Evolutionary conservation across 2,113 vertebrate species (phyloP).

Genomic region (Stercorarius parasiticus): DNA sequence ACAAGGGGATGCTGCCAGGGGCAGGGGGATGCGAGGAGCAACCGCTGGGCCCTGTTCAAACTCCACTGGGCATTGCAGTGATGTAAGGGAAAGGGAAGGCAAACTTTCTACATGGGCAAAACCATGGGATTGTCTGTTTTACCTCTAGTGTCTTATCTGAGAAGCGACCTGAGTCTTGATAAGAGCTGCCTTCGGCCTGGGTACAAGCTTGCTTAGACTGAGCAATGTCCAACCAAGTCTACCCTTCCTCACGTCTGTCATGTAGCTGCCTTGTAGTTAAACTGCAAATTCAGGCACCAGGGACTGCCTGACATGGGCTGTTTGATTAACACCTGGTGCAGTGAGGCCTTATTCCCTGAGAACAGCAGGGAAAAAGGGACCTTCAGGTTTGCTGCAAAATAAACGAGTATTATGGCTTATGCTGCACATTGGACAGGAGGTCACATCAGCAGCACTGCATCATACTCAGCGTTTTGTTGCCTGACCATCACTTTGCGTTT

Average conservation of each 20-base stretch:
- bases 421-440: fast-evolving
- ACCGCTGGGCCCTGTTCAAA: neutral
- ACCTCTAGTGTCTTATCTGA: neutral
- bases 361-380: neutral
- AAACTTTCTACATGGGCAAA: neutral
- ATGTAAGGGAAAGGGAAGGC: neutral
- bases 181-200: neutral
- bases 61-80: neutral
- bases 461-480: neutral
- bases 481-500: neutral
- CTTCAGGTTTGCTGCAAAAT: neutral
- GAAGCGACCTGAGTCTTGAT: neutral
- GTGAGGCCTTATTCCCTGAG: neutral
- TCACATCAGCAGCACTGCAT: neutral
- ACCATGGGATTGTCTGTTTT: neutral
- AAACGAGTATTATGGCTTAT: fast-evolving
- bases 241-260: neutral
- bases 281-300: neutral
- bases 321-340: neutral
- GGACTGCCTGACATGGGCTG: neutral
- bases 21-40: fast-evolving
- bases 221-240: neutral
- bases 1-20: neutral
- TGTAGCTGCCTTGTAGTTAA: neutral
- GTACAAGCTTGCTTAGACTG: neutral